Conservation (phyloP, 2,113 vertebrate genomes). For the Abramis brama region DNA sequence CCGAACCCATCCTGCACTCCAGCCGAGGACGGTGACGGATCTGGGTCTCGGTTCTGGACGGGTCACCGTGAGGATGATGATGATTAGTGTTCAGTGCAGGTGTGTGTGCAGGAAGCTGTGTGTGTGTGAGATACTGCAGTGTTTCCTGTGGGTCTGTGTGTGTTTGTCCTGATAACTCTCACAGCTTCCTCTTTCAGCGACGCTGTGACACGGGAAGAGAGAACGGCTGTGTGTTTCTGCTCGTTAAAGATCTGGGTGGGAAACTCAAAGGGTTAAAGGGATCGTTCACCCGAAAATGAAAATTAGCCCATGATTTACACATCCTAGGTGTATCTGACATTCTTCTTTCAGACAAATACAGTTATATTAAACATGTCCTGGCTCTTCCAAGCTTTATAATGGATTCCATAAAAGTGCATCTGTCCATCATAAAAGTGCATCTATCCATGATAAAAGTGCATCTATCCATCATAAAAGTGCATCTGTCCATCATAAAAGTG, state of each 20-base stretch:
- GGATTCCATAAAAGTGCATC: too few species aligned
- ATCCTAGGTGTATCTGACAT: too few species aligned
- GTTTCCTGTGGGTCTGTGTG: neutral
- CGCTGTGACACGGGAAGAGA: too few species aligned
- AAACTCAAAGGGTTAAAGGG: neutral
- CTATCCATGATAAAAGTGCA: too few species aligned
- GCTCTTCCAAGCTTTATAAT: too few species aligned
- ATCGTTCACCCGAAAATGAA: too few species aligned
- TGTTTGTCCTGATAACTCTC: slow-evolving; percentile 17
- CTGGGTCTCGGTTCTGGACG: neutral
- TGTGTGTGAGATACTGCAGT: neutral
- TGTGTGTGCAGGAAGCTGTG: neutral
- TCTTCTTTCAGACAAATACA: too few species aligned
- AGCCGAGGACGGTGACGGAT: slow-evolving; percentile 46
- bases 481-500: too few species aligned
- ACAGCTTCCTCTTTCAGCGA: neutral
- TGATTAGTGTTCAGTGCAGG: neutral
- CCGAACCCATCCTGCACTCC: slow-evolving; percentile 77
- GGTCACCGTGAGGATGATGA: neutral
- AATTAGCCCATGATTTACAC: too few species aligned
- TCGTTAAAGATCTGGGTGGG: neutral
- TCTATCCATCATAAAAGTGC: too few species aligned
- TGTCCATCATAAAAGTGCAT: too few species aligned
- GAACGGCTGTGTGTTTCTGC: neutral
- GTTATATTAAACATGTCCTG: too few species aligned